Evolutionary conservation across 2,113 vertebrate genomes (phyloP).

Genomic region (Calidris pugnax): DNA sequence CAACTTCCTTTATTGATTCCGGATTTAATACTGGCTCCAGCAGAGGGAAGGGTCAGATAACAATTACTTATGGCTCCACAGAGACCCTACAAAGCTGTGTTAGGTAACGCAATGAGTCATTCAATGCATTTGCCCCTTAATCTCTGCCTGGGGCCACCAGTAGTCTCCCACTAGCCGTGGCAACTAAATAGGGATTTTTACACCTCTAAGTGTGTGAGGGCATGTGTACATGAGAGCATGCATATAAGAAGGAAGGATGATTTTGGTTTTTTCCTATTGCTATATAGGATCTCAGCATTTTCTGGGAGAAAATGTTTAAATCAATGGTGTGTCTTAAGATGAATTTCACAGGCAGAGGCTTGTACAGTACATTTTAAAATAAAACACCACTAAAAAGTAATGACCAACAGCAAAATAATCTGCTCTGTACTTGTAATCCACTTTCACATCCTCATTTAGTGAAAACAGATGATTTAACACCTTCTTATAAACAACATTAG

Average conservation of each 20-base stretch:
- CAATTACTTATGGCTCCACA: neutral
- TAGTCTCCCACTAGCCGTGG: neutral
- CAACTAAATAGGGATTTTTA: neutral
- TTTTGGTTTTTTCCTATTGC: neutral
- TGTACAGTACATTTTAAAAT: neutral
- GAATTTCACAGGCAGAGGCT: neutral
- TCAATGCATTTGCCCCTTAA: neutral
- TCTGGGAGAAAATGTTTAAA: neutral
- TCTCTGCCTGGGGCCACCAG: slow-evolving; percentile 11
- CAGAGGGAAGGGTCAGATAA: neutral
- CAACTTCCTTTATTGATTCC: neutral
- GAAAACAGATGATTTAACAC: neutral
- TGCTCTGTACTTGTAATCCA: neutral
- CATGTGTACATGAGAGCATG: too few relatives aligned
- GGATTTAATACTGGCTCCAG: neutral
- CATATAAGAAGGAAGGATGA: neutral
- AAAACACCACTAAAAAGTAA: neutral
- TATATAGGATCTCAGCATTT: neutral
- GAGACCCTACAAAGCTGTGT: neutral
- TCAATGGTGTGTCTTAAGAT: neutral
- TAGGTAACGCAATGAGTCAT: neutral
- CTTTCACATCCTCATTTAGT: neutral
- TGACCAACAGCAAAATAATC: neutral
- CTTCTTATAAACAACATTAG: neutral
- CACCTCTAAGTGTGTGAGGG: neutral